Percentiles rank a stretch among this genome's conserved stretches.
phyloP scores from a whole-genome alignment of 35 echinoderm and acorn worm genomes.

The Hemicentrotus pulcherrimus region DNA sequence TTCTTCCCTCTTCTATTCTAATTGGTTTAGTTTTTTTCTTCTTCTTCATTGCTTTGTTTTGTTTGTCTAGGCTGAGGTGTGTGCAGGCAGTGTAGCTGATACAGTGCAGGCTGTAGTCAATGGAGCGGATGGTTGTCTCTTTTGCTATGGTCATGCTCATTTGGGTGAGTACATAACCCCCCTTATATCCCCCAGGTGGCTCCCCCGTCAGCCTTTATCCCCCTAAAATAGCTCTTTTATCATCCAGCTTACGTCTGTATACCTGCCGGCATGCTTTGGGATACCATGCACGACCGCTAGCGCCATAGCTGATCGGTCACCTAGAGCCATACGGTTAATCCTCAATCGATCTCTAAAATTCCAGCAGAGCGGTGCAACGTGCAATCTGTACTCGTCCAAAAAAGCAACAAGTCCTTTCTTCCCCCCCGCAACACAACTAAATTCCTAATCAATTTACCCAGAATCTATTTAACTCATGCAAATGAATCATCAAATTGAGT shows the following conservation, averaged over 20 bases:
- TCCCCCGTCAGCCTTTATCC: background rate
- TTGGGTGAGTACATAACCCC: constrained; percentile 74
- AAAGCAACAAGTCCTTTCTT: background rate
- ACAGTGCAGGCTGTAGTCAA: constrained; percentile 95
- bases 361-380: background rate
- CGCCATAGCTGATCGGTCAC: constrained; percentile 49
- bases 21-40: constrained; percentile 8
- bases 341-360: constrained; percentile 27
- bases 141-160: constrained; percentile 94
- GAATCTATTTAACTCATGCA: background rate
- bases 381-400: background rate
- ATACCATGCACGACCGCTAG: constrained; percentile 23
- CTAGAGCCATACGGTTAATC: constrained; percentile 26
- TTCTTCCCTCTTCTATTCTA: background rate
- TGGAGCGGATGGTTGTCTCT: constrained; percentile 98
- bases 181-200: background rate
- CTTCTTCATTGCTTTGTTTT: background rate
- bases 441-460: background rate
- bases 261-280: constrained; percentile 33
- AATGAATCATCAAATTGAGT: constrained; percentile 13
- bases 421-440: background rate
- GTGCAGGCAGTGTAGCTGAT: constrained; percentile 94
- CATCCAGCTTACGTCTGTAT: constrained; percentile 3
- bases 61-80: constrained; percentile 76
- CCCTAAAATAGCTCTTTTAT: background rate